A percentile compares a stretch with the other conserved stretches of the same genome.
These are phyloP conservation scores for Aradus depressus DNA, from an alignment of 2,888 invertebrate species.

Conservation along the genomic window DNA sequence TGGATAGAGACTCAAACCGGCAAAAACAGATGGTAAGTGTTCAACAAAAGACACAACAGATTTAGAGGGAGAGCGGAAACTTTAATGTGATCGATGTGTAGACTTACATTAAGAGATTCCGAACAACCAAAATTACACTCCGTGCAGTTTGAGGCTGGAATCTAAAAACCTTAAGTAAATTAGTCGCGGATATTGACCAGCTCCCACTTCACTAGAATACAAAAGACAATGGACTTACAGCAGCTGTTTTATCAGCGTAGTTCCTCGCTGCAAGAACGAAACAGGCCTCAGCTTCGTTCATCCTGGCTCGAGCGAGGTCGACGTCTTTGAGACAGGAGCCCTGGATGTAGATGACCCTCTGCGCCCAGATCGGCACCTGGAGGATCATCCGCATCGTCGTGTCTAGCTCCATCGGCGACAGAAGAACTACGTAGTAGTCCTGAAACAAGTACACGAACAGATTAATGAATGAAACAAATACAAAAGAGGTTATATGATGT, in stretches of 20 bases:
- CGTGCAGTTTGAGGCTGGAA: background rate
- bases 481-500: no score
- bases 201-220: no score
- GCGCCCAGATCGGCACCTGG: conserved; percentile 82
- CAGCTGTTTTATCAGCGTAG: conserved; percentile 92
- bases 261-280: conserved; percentile 93
- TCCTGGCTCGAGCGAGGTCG: conserved; percentile 86
- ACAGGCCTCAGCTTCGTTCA: conserved; percentile 96
- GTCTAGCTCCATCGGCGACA: conserved; percentile 96
- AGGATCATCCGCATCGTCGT: conserved; percentile 97
- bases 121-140: background rate
- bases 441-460: no score
- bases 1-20: no score
- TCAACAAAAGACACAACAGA: no score
- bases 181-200: no score
- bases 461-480: no score
- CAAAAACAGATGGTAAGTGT: background rate
- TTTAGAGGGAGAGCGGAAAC: background rate
- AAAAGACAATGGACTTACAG: conserved; percentile 48
- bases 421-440: conserved; percentile 88
- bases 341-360: conserved; percentile 91
- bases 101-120: background rate
- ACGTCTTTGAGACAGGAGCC: conserved; percentile 94
- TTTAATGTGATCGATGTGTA: background rate
- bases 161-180: background rate